Evolutionary conservation across 2,797 vertebrate species (phyloP), one percentile per base, ranked within the genome.

Genomic region (Gorsachius magnificus): DNA sequence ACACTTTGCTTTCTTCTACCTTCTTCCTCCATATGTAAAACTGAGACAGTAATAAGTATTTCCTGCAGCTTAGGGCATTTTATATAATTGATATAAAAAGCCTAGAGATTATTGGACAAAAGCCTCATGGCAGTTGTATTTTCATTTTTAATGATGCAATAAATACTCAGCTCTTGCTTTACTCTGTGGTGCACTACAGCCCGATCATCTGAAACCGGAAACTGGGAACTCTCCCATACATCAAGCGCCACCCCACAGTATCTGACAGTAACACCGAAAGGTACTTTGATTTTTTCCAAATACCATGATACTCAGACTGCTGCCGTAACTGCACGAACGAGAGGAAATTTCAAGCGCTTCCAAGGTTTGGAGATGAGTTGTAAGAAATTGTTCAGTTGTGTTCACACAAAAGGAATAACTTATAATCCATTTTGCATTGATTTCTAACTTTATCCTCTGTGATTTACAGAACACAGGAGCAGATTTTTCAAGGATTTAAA

Each of bases 141-240:
- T 96, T 71, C 41, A 60, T 91, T 92, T 97, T 91, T 85, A 96
- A 57, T 70, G 91, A 89, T 75, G 78, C 63, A 72, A 81, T 96
- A 90, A 94, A 89, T 83, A 88, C 46, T 75, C 57, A 46, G 78
- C 31, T 79, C 51, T 65, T 84, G 7, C 64, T 60, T 81, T 57
- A 71, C 75, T 81, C 82, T 1, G 0, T 68, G 71, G 64, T 80
- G 45, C 29, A 48, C 81, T 69, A 64, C 71, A 91, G 68, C n/a
- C 85, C 75, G 68, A 83, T 35, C 87, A 89, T 16, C 41, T 81
- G 65, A 57, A 83, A 68, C 33, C 1, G 1, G 82, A 94, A 95
- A 91, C 35, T 71, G 71, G 89, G 92, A 96, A 83, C 75, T 87
- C 70, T 86, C 90, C 66, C 46, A 31, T 75, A 50, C 75, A 87